phyloP scores from a whole-genome alignment of 2,113 vertebrate species.

The Calidris pugnax region DNA sequence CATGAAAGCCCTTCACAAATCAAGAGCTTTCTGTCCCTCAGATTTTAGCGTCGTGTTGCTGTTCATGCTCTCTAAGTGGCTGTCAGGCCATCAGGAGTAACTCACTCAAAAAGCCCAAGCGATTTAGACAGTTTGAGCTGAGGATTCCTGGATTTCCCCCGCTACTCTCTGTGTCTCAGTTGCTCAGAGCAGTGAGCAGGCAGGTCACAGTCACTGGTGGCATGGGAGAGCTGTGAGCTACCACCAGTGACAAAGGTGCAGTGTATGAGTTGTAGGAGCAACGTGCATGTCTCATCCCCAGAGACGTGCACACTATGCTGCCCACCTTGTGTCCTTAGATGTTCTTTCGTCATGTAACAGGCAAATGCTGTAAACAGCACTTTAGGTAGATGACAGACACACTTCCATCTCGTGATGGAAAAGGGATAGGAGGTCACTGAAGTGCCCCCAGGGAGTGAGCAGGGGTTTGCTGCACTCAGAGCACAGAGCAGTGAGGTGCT shows the following conservation, averaged over 20 bases:
- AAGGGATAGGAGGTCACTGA: background rate
- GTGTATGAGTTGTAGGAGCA: background rate
- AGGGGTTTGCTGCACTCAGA: background rate
- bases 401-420: background rate
- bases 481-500: background rate
- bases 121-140: background rate
- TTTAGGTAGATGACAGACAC: background rate
- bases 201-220: background rate
- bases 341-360: background rate
- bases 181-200: background rate
- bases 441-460: background rate
- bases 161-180: background rate
- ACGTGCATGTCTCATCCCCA: background rate
- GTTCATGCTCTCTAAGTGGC: background rate
- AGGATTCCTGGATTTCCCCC: background rate
- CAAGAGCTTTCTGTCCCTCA: background rate
- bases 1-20: background rate
- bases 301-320: fast-evolving
- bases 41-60: background rate
- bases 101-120: background rate
- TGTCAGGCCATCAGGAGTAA: background rate
- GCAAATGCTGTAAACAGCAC: background rate
- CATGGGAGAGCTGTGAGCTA: background rate
- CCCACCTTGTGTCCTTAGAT: background rate
- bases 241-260: background rate